Evolutionary conservation across 2,888 invertebrate genomes (phyloP).

Genomic region (Phytoseiulus persimilis): DNA sequence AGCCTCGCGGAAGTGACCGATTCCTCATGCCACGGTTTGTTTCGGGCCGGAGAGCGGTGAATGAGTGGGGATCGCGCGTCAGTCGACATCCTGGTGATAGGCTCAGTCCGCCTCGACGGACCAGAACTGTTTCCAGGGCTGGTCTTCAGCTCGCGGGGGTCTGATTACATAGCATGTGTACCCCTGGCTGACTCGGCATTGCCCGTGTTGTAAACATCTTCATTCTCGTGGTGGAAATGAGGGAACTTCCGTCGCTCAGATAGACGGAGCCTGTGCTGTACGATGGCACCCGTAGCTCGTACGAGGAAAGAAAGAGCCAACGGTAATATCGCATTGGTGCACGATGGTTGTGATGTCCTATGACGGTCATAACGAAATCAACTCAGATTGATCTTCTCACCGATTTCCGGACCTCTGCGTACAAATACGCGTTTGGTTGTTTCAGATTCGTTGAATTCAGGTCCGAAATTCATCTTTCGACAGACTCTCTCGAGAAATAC

Average conservation of each 20-base stretch:
- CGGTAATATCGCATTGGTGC: neutral
- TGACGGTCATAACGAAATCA: neutral
- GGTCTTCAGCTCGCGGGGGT: neutral
- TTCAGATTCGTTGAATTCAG: no score
- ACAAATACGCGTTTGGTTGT: no score
- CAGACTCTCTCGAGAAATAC: no score
- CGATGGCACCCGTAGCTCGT: neutral
- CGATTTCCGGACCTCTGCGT: neutral
- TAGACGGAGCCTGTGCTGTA: neutral
- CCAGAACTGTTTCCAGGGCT: neutral
- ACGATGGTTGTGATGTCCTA: neutral
- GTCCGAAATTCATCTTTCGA: no score
- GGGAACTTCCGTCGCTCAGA: neutral
- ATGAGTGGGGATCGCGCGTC: neutral
- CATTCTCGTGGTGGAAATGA: neutral
- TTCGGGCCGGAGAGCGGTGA: neutral
- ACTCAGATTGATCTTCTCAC: neutral
- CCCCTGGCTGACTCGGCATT: neutral
- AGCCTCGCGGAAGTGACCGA: no score
- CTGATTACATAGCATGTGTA: neutral
- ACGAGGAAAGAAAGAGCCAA: neutral
- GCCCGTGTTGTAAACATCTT: neutral
- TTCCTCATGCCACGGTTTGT: no score
- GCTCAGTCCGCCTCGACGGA: neutral
- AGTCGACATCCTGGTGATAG: neutral